Conservation (phyloP, 1,140 invertebrate genomes). For the Drosophila lacertosa region DNA sequence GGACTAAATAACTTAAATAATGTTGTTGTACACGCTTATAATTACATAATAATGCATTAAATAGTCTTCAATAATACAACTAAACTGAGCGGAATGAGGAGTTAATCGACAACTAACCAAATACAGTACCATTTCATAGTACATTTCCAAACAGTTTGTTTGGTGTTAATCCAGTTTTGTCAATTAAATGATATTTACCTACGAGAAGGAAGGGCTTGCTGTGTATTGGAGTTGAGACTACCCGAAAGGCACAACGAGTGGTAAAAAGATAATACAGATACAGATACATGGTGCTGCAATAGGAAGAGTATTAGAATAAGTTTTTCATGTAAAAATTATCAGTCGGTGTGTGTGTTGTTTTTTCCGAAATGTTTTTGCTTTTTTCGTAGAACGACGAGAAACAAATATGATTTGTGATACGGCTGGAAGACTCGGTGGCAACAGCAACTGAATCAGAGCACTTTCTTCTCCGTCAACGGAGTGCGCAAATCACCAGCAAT, state of each 20-base stretch:
- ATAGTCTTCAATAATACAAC: slow-evolving; percentile 70
- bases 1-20: slow-evolving; percentile 74
- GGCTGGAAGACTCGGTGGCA: slow-evolving; percentile 35
- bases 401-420: slow-evolving; percentile 28
- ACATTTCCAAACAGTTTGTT: slow-evolving; percentile 18
- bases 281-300: slow-evolving; percentile 30
- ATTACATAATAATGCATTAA: slow-evolving; percentile 72
- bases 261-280: slow-evolving; percentile 40
- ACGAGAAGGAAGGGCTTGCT: slow-evolving; percentile 6
- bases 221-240: slow-evolving; percentile 28
- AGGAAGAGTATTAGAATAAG: slow-evolving; percentile 19
- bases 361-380: slow-evolving; percentile 38
- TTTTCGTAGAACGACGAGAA: slow-evolving; percentile 50
- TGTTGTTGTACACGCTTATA: slow-evolving; percentile 63
- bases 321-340: slow-evolving; percentile 74
- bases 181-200: slow-evolving; percentile 34
- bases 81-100: slow-evolving; percentile 70
- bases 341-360: slow-evolving; percentile 57
- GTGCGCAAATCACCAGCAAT: background rate
- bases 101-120: slow-evolving; percentile 40
- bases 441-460: slow-evolving; percentile 50
- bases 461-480: slow-evolving; percentile 50
- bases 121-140: slow-evolving; percentile 14
- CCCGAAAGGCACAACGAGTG: slow-evolving; percentile 70
- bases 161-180: slow-evolving; percentile 22